Evolutionary conservation across 2,113 vertebrate species (phyloP).

Genomic region (Eonycteris spelaea): DNA sequence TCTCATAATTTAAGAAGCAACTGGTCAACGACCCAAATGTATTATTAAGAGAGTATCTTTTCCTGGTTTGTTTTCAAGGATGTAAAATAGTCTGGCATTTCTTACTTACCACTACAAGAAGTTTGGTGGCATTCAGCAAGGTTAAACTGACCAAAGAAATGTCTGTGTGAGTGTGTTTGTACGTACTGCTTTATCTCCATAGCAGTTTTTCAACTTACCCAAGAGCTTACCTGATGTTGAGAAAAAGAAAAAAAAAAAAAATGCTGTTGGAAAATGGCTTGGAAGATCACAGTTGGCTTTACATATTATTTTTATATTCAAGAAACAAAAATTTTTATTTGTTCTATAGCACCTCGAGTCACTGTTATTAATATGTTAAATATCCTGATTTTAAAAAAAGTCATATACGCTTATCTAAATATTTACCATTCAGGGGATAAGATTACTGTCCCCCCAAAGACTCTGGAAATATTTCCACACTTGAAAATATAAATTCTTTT

Average conservation of each 20-base stretch:
- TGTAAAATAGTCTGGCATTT: background rate
- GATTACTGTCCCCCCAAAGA: background rate
- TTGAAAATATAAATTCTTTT: background rate
- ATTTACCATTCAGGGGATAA: background rate
- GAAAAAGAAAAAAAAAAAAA: conserved; percentile 26
- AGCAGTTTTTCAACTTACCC: background rate
- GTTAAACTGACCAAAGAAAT: background rate
- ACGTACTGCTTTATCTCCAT: background rate
- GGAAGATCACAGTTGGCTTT: background rate
- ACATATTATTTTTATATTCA: background rate
- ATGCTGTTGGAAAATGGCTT: background rate
- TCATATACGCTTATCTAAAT: background rate
- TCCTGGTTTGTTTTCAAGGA: background rate
- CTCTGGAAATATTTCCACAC: background rate
- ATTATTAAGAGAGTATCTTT: background rate
- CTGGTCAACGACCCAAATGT: background rate
- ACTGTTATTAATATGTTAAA: background rate
- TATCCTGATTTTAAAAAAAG: background rate
- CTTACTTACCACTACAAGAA: background rate
- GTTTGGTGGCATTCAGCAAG: background rate
- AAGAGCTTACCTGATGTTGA: background rate
- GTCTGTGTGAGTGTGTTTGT: background rate
- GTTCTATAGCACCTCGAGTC: background rate
- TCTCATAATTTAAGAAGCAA: background rate
- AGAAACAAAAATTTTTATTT: background rate